These are phyloP conservation scores for Bathynomus jamesi DNA, from an alignment of 1,140 invertebrate species.

Conservation along the genomic window DNA sequence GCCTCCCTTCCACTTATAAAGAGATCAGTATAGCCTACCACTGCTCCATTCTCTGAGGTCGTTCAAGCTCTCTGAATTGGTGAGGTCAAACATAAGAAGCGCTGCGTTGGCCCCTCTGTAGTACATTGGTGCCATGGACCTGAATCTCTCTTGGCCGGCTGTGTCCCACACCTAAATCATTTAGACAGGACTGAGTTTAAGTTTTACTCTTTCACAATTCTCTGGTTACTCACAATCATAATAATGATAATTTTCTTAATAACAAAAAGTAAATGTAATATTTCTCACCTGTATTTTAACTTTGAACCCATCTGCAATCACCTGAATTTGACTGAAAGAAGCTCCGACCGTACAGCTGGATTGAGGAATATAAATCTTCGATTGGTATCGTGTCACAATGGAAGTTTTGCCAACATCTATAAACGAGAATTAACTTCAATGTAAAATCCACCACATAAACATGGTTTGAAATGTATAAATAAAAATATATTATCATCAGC, in stretches of 20 bases:
- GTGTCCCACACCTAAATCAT: conserved; percentile 71
- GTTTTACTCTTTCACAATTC: too few relatives aligned
- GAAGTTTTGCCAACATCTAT: background rate
- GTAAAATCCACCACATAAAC: too few relatives aligned
- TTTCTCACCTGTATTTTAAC: background rate
- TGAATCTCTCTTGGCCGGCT: conserved; percentile 86
- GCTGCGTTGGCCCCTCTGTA: conserved; percentile 90
- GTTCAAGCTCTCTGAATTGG: conserved; percentile 77
- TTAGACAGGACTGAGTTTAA: too few relatives aligned
- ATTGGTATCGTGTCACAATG: background rate
- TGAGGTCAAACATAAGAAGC: conserved; percentile 84
- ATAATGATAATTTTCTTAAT: too few relatives aligned
- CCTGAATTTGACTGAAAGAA: background rate
- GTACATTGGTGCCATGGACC: conserved; percentile 87
- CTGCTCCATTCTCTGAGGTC: conserved; percentile 81
- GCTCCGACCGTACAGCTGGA: background rate
- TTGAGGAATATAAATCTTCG: background rate
- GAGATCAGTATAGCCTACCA: conserved; percentile 25
- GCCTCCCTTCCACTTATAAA: too few relatives aligned
- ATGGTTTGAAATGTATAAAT: too few relatives aligned
- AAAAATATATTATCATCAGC: too few relatives aligned
- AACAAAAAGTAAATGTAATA: too few relatives aligned
- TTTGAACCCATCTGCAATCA: background rate
- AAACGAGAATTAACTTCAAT: too few relatives aligned
- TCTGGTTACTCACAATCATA: too few relatives aligned